These are phyloP conservation scores for Drosophila nasuta DNA, from an alignment of 1,140 invertebrate species.

Conservation along the genomic window DNA sequence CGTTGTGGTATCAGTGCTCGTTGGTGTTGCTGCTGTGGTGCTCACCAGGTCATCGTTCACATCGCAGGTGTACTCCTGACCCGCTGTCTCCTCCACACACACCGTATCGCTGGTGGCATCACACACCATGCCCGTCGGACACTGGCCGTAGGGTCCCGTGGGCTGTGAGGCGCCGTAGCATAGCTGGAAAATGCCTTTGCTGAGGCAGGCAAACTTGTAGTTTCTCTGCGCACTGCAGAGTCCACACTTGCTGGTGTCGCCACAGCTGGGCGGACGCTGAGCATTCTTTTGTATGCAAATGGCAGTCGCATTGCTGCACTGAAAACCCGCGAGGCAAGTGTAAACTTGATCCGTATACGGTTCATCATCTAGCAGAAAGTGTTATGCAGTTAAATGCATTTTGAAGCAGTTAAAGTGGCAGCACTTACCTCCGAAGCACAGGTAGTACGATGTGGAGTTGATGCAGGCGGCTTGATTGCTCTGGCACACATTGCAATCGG, in stretches of 20 bases:
- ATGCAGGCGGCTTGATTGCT: slow-evolving; percentile 72
- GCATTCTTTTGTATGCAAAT: slow-evolving; percentile 74
- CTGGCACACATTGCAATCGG: slow-evolving; percentile 76
- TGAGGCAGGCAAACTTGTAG: slow-evolving; percentile 73
- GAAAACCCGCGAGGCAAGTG: slow-evolving; percentile 67
- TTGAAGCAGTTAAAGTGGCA: neutral
- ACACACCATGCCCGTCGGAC: slow-evolving; percentile 65
- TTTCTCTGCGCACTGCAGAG: slow-evolving; percentile 73
- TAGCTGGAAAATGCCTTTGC: slow-evolving; percentile 74
- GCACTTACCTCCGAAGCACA: slow-evolving; percentile 75
- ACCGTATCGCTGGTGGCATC: slow-evolving; percentile 67
- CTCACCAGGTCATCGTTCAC: slow-evolving; percentile 58
- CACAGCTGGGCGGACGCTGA: slow-evolving; percentile 69
- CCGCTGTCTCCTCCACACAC: slow-evolving; percentile 46
- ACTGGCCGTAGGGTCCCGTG: slow-evolving; percentile 62
- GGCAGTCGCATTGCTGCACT: slow-evolving; percentile 67
- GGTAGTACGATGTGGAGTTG: slow-evolving; percentile 77
- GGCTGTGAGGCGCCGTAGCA: slow-evolving; percentile 73
- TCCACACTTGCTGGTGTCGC: slow-evolving; percentile 73
- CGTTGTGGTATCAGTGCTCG: slow-evolving; percentile 13
- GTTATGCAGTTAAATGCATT: neutral
- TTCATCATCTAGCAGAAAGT: slow-evolving; percentile 32
- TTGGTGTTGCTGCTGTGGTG: slow-evolving; percentile 14
- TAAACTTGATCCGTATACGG: slow-evolving; percentile 63
- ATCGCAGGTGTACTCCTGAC: slow-evolving; percentile 60